These are phyloP conservation scores for Brachypterus glaber DNA, from an alignment of 2,888 invertebrate species.

Conservation along the genomic window DNA sequence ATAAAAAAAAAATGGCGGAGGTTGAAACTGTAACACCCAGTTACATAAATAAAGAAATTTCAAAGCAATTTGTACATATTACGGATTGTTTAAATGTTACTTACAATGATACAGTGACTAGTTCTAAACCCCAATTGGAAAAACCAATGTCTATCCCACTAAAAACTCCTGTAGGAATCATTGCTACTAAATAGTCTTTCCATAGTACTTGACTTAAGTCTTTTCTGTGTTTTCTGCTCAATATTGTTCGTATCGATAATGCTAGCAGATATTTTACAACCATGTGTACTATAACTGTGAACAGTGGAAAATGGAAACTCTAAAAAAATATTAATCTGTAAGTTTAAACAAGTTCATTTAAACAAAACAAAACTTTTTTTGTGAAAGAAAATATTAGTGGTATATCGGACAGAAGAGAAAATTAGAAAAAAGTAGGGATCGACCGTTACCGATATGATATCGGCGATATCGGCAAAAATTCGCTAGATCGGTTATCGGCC, in stretches of 20 bases:
- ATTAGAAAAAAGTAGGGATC: too few species aligned
- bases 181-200: conserved; percentile 64
- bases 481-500: too few species aligned
- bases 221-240: conserved; percentile 49
- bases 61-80: conserved; percentile 9
- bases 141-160: conserved; percentile 96
- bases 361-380: too few species aligned
- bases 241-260: conserved; percentile 54
- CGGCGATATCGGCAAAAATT: too few species aligned
- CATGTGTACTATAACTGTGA: conserved; percentile 84
- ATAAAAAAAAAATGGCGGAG: too few species aligned
- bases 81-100: conserved; percentile 28
- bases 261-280: conserved; percentile 80
- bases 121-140: conserved; percentile 95
- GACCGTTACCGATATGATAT: too few species aligned
- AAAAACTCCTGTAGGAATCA: conserved; percentile 80
- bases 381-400: too few species aligned
- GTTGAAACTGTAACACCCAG: too few species aligned
- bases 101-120: conserved; percentile 87
- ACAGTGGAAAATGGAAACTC: conserved; percentile 81
- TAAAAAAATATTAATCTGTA: conserved; percentile 40
- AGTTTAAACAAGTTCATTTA: too few species aligned
- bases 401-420: too few species aligned
- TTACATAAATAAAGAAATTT: too few species aligned
- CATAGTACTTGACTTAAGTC: conserved; percentile 62